Percentiles rank a stretch among this genome's conserved stretches.
Evolutionary conservation across 2,113 vertebrate species (phyloP).

Genomic region (Pelusios castaneus): DNA sequence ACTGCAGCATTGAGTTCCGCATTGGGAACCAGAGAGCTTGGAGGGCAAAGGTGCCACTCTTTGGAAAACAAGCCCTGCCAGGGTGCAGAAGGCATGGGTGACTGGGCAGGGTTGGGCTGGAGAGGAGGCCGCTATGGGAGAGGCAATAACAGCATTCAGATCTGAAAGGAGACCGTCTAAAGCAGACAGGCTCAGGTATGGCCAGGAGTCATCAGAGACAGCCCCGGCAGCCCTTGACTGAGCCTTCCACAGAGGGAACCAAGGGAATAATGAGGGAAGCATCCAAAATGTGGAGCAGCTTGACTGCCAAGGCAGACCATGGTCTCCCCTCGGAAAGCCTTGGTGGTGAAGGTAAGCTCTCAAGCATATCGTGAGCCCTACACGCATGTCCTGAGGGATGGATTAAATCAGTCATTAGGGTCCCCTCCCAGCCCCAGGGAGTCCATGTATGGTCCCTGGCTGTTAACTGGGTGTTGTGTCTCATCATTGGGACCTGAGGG

Average conservation of each 20-base stretch:
- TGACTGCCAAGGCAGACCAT: too few species aligned
- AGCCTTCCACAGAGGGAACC: background rate
- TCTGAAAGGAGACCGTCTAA: background rate
- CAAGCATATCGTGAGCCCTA: too few species aligned
- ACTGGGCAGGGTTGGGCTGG: background rate
- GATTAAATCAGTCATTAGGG: too few species aligned
- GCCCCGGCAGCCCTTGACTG: background rate
- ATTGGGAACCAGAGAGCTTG: background rate
- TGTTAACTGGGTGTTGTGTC: background rate
- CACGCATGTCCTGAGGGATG: too few species aligned
- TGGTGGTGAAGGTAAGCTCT: too few species aligned
- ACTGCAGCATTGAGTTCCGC: too few species aligned
- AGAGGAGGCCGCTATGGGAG: background rate
- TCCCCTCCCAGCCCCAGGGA: too few species aligned
- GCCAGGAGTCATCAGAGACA: background rate
- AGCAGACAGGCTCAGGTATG: background rate
- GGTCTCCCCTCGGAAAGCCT: too few species aligned
- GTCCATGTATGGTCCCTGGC: too few species aligned
- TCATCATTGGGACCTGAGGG: background rate
- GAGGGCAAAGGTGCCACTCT: accelerated
- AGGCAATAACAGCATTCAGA: background rate
- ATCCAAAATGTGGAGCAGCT: too few species aligned
- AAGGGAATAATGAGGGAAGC: background rate
- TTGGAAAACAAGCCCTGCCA: background rate
- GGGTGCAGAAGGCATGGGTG: background rate